Conservation (phyloP, 1,140 invertebrate genomes). For the Drosophila albomicans region DNA sequence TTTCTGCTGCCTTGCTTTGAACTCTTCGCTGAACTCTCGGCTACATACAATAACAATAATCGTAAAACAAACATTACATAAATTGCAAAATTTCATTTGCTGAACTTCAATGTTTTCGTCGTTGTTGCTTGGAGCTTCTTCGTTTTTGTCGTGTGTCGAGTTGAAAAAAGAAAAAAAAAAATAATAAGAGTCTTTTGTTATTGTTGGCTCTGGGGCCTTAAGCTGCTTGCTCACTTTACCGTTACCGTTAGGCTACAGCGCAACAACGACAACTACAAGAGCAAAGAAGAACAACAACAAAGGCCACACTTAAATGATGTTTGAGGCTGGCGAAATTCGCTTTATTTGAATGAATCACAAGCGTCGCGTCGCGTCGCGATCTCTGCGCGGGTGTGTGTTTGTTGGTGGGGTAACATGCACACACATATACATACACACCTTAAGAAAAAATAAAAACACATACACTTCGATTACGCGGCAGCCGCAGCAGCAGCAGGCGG, state of each 20-base stretch:
- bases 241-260: conserved; percentile 69
- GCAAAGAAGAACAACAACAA: conserved; percentile 24
- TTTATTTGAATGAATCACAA: conserved; percentile 52
- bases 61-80: conserved; percentile 72
- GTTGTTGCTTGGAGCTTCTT: conserved; percentile 37
- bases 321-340: conserved; percentile 49
- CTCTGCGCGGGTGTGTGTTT: conserved; percentile 26
- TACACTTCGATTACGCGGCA: conserved; percentile 27
- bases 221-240: conserved; percentile 60
- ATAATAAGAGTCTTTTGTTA: conserved; percentile 53
- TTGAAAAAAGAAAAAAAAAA: conserved; percentile 15
- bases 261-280: conserved; percentile 57
- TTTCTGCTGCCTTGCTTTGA: conserved; percentile 2
- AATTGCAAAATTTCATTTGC: conserved; percentile 76
- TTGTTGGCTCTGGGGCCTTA: conserved; percentile 36
- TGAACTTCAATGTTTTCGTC: conserved; percentile 34
- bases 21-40: conserved; percentile 33
- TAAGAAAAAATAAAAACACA: conserved; percentile 11
- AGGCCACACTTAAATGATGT: conserved; percentile 28
- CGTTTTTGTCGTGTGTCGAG: conserved; percentile 40
- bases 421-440: conserved; percentile 27
- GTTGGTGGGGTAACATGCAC: not conserved
- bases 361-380: conserved; percentile 11
- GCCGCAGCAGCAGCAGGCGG: conserved; percentile 25
- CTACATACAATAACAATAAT: conserved; percentile 17